These are phyloP conservation scores for Pseudochromis fuscus DNA, from an alignment of 2,797 vertebrate genomes.

Conservation along the genomic window DNA sequence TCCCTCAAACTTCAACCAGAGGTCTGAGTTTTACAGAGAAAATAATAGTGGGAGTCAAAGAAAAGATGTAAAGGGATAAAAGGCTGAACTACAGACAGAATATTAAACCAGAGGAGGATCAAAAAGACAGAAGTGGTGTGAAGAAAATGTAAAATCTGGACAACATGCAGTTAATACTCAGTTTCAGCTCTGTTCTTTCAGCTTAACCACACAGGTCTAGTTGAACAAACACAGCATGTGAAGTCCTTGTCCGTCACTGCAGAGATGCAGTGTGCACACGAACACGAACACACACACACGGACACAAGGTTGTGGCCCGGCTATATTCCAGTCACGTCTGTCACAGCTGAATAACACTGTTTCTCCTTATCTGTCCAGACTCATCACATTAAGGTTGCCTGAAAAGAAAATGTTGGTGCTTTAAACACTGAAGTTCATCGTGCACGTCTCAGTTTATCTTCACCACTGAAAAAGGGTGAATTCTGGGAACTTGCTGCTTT, in stretches of 20 bases:
- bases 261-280: constrained; percentile 8
- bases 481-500: constrained; percentile 25
- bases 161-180: background rate
- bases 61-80: background rate
- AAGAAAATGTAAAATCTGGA: background rate
- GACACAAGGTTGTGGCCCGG: background rate
- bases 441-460: constrained; percentile 12
- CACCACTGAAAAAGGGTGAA: background rate
- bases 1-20: no score
- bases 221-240: constrained; percentile 41
- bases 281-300: background rate
- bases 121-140: background rate
- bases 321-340: constrained; percentile 46
- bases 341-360: constrained; percentile 17
- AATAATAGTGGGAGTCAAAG: no score
- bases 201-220: background rate
- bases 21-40: background rate
- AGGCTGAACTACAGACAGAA: background rate
- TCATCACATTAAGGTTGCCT: constrained; percentile 18
- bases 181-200: constrained; percentile 17
- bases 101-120: background rate
- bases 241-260: constrained; percentile 37
- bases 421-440: constrained; percentile 8
- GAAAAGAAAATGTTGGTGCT: constrained; percentile 11
- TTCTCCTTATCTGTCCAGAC: constrained; percentile 42